Evolutionary conservation across 92 coral and sea anemone species (phyloP), one percentile per base, ranked within the genome.

Genomic region (Epizoanthus illoricatus): DNA sequence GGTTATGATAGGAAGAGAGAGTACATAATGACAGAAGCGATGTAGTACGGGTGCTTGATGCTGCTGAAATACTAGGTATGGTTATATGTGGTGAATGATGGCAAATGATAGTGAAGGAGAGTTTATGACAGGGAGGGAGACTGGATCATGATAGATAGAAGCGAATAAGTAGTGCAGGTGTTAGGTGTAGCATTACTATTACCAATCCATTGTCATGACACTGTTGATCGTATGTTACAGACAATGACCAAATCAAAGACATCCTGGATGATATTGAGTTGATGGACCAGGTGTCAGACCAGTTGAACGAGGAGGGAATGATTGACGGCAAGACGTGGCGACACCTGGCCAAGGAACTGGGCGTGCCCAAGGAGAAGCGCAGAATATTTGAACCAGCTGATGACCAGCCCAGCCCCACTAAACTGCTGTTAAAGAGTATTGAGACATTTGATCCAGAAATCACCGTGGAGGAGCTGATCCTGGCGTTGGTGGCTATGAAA

Each of bases 401-500:
- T 3, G 86, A 88, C n/a, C 71, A 47, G 60, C 83, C 86, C 61
- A 93, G 97, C 71, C 92, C 97, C 0, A 88, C 97, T 21, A 88
- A 86, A 59, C 69, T 93, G 80, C 66, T 93, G 85, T 64, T 93
- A 16, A 86, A 80, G 23, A 93, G 86, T 81, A 86, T 91, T 13
- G 94, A 89, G 80, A 76, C 86, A 40, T 90, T 88, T 83, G 97
- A 93, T 11, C 97, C 97, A 0, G 97, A 93, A 47, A 59, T 93
- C 61, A 90, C 97, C 5, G 91, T 93, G 11, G 97, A 93, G 84
- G 97, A 93, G 66, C 90, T 93, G 9, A 91, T 93, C 20, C 84
- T 93, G 49, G 97, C 97, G 16, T 86, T 93, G 18, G 97, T 93
- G 7, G 97, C 97, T n/a, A 90, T 93, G 97, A 93, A 91, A 58